These are phyloP conservation scores for Rhea pennata DNA, from an alignment of 2,113 vertebrate genomes.

Conservation along the genomic window DNA sequence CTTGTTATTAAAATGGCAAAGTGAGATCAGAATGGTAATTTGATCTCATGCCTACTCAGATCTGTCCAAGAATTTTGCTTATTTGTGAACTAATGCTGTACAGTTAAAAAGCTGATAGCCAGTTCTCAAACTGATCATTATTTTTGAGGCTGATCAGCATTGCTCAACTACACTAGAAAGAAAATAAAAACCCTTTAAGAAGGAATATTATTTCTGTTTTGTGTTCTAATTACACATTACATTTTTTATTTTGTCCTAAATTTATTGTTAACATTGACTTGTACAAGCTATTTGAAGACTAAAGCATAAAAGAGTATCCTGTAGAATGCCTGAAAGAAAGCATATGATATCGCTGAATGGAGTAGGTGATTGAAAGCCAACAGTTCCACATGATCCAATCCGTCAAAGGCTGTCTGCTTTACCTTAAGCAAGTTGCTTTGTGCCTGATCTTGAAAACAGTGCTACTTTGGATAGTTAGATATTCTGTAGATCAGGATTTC, in stretches of 20 bases:
- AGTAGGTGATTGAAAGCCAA: not conserved
- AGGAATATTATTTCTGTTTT: not conserved
- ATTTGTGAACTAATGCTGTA: not conserved
- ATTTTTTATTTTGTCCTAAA: not conserved
- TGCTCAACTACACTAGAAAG: not conserved
- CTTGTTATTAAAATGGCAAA: not conserved
- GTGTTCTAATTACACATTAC: not conserved
- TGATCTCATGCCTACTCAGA: not conserved
- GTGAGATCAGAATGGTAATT: conserved; percentile 32
- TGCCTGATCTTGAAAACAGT: not conserved
- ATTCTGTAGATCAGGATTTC: not conserved
- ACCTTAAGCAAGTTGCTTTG: not conserved
- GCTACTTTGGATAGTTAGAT: not conserved
- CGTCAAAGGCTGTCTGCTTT: not conserved
- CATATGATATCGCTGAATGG: not conserved
- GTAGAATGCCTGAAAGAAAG: not conserved
- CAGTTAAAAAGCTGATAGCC: not conserved
- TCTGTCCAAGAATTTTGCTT: not conserved
- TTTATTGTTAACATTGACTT: not conserved
- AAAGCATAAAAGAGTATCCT: not conserved
- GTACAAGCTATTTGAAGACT: not conserved
- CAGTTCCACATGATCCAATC: not conserved
- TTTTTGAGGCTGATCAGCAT: not conserved
- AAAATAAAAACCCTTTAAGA: not conserved
- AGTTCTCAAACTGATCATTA: not conserved